Evolutionary conservation across 2,888 invertebrate species (phyloP), one percentile per base, ranked within the genome.

Genomic region (Drosophila acutilabella): DNA sequence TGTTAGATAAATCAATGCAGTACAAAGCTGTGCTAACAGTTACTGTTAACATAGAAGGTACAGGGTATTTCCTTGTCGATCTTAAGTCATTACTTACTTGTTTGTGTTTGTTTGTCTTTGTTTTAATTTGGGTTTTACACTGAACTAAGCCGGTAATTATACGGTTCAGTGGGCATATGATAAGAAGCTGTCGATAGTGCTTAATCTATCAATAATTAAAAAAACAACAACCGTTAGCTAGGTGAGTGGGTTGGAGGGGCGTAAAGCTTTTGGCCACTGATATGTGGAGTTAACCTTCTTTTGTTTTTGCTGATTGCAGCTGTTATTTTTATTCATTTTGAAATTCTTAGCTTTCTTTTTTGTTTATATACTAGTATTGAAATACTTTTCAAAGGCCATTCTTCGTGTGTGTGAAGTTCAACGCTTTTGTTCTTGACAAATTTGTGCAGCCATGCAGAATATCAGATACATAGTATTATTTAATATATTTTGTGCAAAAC

Each of bases 291-390:
- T 71, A 59, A 51, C 53, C 33, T 45, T 26, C 51, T 45, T 13
- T 50, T 44, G 26, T 18, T 36, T 41, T 13, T 70, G 82, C 74
- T 67, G 71, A 83, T 74, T 65, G 52, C 67, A 60, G 72, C 52
- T 47, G 71, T 50, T n/a, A 33, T 20, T 6, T 59, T 40, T 30
- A 74, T 47, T 6, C n/a, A n/a, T 44, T 20, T 10, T 59, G 42
- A 56, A 79, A 56, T 81, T 61, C 56, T 74, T 52, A 64, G 45
- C 84, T 83, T 77, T 68, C 48, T 67, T 54, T 54, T 64, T 57
- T 26, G 36, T 65, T 51, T 64, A 50, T 36, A 36, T 36, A 13
- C 13, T 4, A 33, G 4, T 26, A 20, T 44, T 54, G 53, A 58
- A 54, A 52, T 20, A 26, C 52, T 66, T 81, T 53, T 7, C 41